These are phyloP conservation scores for Proisotoma minuta DNA, from an alignment of 2,888 invertebrate genomes.

Conservation along the genomic window DNA sequence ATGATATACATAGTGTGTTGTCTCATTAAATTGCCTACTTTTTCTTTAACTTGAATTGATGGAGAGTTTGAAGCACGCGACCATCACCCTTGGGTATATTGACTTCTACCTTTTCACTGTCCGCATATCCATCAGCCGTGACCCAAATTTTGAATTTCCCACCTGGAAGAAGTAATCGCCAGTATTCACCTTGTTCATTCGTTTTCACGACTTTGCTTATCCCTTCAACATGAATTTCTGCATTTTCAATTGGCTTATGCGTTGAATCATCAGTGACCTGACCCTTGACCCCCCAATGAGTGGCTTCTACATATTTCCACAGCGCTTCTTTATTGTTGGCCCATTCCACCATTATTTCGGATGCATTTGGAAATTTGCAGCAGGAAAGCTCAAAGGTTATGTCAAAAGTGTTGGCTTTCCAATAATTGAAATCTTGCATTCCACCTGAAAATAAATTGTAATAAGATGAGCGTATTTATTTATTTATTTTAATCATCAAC, in stretches of 20 bases:
- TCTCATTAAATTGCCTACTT: too few relatives aligned
- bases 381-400: slow-evolving; percentile 95
- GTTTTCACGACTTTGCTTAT: not conserved
- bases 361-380: slow-evolving; percentile 79
- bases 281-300: slow-evolving; percentile 5
- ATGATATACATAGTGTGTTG: too few relatives aligned
- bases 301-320: not conserved
- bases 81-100: too few relatives aligned
- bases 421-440: slow-evolving; percentile 98
- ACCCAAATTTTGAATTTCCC: not conserved
- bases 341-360: slow-evolving; percentile 72
- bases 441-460: slow-evolving; percentile 62
- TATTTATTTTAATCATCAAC: not conserved
- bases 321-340: not conserved
- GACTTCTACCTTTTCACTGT: too few relatives aligned
- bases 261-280: not conserved
- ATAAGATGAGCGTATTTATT: not conserved
- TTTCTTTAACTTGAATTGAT: too few relatives aligned
- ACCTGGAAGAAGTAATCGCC: slow-evolving; percentile 5
- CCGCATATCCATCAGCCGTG: not conserved
- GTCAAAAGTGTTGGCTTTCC: slow-evolving; percentile 90
- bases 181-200: slow-evolving; percentile 1
- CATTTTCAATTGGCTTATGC: not conserved
- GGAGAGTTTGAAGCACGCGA: too few relatives aligned
- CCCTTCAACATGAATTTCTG: not conserved